Percentiles rank a stretch among this genome's conserved stretches.
Conservation (phyloP, 1,140 invertebrate genomes). For the Bombus sylvicola region DNA sequence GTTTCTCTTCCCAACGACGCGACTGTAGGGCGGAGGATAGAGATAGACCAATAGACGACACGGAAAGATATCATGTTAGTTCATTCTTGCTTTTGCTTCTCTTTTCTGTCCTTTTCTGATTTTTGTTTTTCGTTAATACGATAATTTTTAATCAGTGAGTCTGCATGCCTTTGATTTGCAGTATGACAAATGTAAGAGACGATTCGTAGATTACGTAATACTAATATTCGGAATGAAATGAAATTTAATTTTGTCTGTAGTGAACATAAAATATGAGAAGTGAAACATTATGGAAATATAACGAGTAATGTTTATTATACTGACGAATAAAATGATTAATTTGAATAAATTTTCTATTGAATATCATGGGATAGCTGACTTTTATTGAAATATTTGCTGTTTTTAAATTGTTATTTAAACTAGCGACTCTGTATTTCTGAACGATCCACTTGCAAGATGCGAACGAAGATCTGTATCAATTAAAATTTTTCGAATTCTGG, state of each 20-base stretch:
- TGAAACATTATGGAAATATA: no score
- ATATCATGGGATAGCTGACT: background rate
- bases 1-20: background rate
- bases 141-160: background rate
- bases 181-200: background rate
- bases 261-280: no score
- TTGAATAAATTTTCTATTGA: background rate
- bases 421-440: background rate
- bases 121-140: background rate
- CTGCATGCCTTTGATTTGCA: background rate
- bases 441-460: background rate
- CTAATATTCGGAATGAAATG: background rate
- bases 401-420: background rate
- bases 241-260: no score
- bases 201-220: background rate
- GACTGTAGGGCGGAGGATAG: no score
- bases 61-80: background rate
- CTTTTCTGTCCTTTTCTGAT: no score
- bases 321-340: background rate
- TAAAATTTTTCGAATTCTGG: conserved; percentile 28
- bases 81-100: background rate
- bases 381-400: background rate
- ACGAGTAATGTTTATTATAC: no score
- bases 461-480: background rate
- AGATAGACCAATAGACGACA: background rate